These are phyloP conservation scores for Camponotus vicinus DNA, from an alignment of 1,140 invertebrate genomes.

Conservation along the genomic window DNA sequence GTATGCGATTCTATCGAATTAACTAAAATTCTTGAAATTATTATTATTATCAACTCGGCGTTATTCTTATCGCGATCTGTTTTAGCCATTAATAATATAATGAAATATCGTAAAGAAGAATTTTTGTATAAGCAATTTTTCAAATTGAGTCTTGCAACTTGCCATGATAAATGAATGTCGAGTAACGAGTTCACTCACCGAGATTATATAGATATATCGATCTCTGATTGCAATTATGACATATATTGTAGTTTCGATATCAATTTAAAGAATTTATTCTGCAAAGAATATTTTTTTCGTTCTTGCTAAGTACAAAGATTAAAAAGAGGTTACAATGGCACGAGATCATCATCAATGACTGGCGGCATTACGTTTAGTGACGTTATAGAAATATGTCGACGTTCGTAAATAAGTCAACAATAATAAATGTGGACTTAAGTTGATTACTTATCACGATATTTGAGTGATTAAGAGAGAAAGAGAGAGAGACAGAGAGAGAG, in stretches of 20 bases:
- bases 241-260: neutral
- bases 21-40: neutral
- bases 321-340: neutral
- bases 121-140: constrained; percentile 10
- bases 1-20: neutral
- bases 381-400: neutral
- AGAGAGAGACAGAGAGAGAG: too few relatives aligned
- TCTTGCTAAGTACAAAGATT: neutral
- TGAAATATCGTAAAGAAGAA: neutral
- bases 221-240: neutral
- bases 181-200: constrained; percentile 8
- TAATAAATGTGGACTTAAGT: neutral
- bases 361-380: neutral
- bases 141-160: neutral
- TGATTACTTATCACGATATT: neutral
- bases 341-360: neutral
- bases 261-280: neutral
- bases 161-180: neutral
- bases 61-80: neutral
- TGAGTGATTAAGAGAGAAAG: neutral
- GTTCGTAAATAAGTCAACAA: neutral
- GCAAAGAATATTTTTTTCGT: neutral
- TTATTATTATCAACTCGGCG: neutral
- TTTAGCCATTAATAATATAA: neutral
- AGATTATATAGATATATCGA: neutral